These are phyloP conservation scores for Antitype chi DNA, from an alignment of 2,888 invertebrate species.

Conservation along the genomic window DNA sequence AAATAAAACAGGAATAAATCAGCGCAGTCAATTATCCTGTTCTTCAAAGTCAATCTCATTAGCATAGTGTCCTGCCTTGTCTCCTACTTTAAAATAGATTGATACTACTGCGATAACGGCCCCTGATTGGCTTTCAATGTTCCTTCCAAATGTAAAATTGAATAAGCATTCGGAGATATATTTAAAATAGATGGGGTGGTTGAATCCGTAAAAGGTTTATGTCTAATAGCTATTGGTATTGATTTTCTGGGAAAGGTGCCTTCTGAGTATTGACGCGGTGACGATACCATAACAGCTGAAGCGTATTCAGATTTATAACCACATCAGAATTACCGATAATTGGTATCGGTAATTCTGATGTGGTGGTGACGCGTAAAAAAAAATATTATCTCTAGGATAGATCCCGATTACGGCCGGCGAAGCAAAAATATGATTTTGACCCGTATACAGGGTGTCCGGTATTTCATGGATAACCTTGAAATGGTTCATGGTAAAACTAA, in stretches of 20 bases:
- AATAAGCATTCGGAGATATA: constrained; percentile 44
- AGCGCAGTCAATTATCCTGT: constrained; percentile 34
- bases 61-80: constrained; percentile 49
- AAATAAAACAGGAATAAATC: constrained; percentile 45
- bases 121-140: constrained; percentile 48
- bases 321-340: too few species aligned
- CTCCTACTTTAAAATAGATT: constrained; percentile 54
- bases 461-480: too few species aligned
- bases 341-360: too few species aligned
- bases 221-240: constrained; percentile 25
- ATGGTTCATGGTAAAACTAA: too few species aligned
- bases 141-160: constrained; percentile 39
- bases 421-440: too few species aligned
- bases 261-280: constrained; percentile 7
- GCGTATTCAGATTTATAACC: not conserved
- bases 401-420: too few species aligned
- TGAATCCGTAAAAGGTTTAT: constrained; percentile 39
- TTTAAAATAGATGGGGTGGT: constrained; percentile 37
- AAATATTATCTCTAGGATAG: too few species aligned
- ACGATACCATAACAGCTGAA: not conserved
- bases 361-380: too few species aligned
- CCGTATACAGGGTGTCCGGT: too few species aligned
- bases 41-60: constrained; percentile 57
- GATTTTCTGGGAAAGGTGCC: constrained; percentile 37
- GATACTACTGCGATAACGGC: constrained; percentile 53